Percentiles rank a stretch among this genome's conserved stretches.
Conservation (phyloP, 2,888 invertebrate genomes). For the Metellina segmentata region DNA sequence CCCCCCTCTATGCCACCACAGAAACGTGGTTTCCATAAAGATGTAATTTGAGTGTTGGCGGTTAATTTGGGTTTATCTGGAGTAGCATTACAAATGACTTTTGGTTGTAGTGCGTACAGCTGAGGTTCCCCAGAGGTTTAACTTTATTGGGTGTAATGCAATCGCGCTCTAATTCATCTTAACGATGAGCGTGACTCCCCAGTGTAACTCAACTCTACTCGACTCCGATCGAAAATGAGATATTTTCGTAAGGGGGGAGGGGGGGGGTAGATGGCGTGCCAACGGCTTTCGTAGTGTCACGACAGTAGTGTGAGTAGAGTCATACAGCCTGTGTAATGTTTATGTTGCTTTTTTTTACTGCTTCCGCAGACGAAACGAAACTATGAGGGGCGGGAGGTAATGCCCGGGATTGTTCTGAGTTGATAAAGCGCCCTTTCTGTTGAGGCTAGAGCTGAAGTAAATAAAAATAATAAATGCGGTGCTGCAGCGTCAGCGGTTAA, state of each 20-base stretch:
- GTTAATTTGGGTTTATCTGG: slow-evolving; percentile 34
- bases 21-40: slow-evolving; percentile 23
- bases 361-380: not conserved
- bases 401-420: too few species aligned
- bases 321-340: not conserved
- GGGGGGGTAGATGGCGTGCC: not conserved
- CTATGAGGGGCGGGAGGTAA: not conserved
- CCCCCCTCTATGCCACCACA: not conserved
- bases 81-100: slow-evolving; percentile 29
- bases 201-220: not conserved
- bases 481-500: too few species aligned
- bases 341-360: not conserved
- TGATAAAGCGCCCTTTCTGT: too few species aligned
- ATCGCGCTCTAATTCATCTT: not conserved
- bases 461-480: too few species aligned
- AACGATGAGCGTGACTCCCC: not conserved
- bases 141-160: slow-evolving; percentile 24
- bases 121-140: not conserved
- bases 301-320: not conserved
- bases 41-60: slow-evolving; percentile 24
- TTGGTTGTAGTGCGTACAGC: not conserved
- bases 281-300: not conserved
- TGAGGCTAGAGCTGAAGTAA: too few species aligned
- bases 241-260: not conserved
- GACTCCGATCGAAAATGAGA: not conserved